These are phyloP conservation scores for Decapterus maruadsi DNA, from an alignment of 2,797 vertebrate genomes.

Conservation along the genomic window DNA sequence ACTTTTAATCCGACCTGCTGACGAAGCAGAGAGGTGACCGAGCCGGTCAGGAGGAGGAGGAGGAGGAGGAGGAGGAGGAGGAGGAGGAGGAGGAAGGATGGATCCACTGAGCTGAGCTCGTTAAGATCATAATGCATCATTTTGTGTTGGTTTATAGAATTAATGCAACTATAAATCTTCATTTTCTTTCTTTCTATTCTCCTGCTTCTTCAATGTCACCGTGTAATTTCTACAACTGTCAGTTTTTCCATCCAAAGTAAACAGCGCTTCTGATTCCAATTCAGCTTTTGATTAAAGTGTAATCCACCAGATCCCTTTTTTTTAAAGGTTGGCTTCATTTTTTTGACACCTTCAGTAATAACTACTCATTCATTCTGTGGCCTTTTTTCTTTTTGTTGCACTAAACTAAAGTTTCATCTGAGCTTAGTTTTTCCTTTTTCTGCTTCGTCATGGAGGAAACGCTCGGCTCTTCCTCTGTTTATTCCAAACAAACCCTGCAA, in stretches of 20 bases:
- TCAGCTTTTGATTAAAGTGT: constrained; percentile 51
- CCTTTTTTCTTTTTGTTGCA: constrained; percentile 26
- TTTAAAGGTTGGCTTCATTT: constrained; percentile 21
- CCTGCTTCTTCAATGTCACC: not conserved
- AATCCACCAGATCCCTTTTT: constrained; percentile 37
- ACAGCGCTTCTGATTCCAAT: constrained; percentile 44
- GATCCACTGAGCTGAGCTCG: not conserved
- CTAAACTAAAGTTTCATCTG: constrained; percentile 20
- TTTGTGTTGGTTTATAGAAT: constrained; percentile 10
- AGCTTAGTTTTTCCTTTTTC: not conserved
- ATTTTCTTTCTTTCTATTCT: constrained; percentile 4
- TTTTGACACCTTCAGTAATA: constrained; percentile 54
- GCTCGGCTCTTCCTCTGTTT: constrained; percentile 20
- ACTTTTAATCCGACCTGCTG: not conserved
- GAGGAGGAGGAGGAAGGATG: too few species aligned
- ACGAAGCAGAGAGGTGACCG: not conserved
- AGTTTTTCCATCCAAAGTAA: constrained; percentile 45
- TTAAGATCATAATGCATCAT: constrained; percentile 1
- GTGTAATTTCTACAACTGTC: constrained; percentile 34
- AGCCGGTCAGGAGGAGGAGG: constrained; percentile 6
- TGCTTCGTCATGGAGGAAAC: constrained; percentile 8
- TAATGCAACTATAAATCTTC: constrained; percentile 11
- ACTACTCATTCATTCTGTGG: constrained; percentile 47
- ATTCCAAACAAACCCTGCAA: constrained; percentile 18
- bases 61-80: not conserved